A percentile compares a stretch with the other conserved stretches of the same genome.
Evolutionary conservation across 2,888 invertebrate genomes (phyloP).

Genomic region (Pelosia muscerda): DNA sequence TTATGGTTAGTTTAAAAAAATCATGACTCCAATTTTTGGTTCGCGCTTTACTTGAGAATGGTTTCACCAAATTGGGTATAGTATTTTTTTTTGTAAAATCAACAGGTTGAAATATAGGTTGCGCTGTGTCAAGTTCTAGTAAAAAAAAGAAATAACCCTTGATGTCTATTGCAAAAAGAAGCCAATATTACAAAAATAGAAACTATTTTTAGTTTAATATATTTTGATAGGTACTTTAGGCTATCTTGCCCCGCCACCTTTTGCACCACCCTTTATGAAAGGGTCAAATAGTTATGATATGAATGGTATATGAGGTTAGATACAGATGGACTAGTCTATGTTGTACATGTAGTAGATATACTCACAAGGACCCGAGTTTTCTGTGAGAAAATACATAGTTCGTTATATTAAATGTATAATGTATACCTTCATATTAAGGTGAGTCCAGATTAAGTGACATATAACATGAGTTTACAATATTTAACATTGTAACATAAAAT

Average conservation of each 20-base stretch:
- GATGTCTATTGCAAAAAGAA: too few relatives aligned
- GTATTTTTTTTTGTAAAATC: too few relatives aligned
- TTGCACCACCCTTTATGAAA: not conserved
- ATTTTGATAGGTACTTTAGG: too few relatives aligned
- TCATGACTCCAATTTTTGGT: not conserved
- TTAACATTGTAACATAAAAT: not conserved
- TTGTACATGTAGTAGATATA: slow-evolving; percentile 64
- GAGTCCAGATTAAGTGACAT: not conserved
- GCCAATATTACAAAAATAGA: too few relatives aligned
- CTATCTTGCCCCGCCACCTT: not conserved
- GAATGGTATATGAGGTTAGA: slow-evolving; percentile 51
- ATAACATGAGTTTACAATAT: not conserved
- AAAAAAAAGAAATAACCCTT: too few relatives aligned
- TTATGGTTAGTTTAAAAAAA: too few relatives aligned
- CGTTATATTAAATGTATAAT: slow-evolving; percentile 55
- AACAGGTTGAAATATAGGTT: too few relatives aligned
- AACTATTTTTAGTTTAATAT: too few relatives aligned
- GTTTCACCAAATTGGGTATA: too few relatives aligned
- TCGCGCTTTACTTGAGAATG: too few relatives aligned
- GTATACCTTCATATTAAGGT: not conserved
- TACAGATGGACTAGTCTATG: slow-evolving; percentile 51
- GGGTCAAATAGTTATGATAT: slow-evolving; percentile 14
- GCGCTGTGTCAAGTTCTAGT: too few relatives aligned
- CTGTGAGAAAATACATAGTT: slow-evolving; percentile 79
- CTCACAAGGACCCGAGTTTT: slow-evolving; percentile 85